phyloP scores from a whole-genome alignment of 2,797 vertebrate genomes.

The Trachurus trachurus region DNA sequence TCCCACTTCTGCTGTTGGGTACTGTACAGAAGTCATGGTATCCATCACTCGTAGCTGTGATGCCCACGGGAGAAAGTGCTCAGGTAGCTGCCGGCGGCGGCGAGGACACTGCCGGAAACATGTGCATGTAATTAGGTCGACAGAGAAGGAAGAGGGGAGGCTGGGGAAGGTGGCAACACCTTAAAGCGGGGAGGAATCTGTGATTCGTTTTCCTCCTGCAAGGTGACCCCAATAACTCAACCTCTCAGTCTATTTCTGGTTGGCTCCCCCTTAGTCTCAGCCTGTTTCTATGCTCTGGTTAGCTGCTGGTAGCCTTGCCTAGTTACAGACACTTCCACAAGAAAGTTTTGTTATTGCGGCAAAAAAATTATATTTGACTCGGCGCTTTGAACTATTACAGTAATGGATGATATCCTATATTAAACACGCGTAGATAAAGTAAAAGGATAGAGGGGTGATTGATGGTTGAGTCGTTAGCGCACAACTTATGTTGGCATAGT shows the following conservation, averaged over 20 bases:
- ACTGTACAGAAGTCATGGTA: conserved; percentile 82
- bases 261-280: conserved; percentile 79
- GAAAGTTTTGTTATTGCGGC: conserved; percentile 62
- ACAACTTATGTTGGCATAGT: too few species aligned
- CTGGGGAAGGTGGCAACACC: conserved; percentile 82
- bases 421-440: background rate
- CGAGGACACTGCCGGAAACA: conserved; percentile 83
- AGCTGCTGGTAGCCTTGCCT: conserved; percentile 75
- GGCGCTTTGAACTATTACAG: background rate
- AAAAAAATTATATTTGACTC: conserved; percentile 14
- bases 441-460: too few species aligned
- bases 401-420: background rate
- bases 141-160: conserved; percentile 86
- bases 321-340: conserved; percentile 49
- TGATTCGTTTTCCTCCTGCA: conserved; percentile 87
- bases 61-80: conserved; percentile 84
- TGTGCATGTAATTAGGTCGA: conserved; percentile 90
- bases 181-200: conserved; percentile 84
- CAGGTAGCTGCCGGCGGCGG: conserved; percentile 82
- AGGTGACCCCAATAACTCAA: conserved; percentile 92
- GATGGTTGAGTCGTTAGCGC: too few species aligned
- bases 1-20: conserved; percentile 87
- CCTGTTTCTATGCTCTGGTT: conserved; percentile 83
- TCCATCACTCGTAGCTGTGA: conserved; percentile 87
- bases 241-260: conserved; percentile 88